phyloP scores from a whole-genome alignment of 2,113 vertebrate species.

The Brachionichthys hirsutus region DNA sequence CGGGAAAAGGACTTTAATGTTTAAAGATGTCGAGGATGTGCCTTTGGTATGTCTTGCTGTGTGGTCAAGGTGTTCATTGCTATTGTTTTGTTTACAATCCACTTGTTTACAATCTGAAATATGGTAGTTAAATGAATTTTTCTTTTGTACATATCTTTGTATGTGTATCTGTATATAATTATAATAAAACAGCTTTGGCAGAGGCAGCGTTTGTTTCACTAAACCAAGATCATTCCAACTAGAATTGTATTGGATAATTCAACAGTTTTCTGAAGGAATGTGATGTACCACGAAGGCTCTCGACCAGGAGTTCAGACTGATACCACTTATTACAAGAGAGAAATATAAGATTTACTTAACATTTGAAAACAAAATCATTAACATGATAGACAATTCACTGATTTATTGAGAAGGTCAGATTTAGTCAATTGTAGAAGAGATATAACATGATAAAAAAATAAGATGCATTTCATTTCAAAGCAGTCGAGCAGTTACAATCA shows the following conservation, averaged over 20 bases:
- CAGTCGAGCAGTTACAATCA: no score
- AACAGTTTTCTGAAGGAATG: no score
- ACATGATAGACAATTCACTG: no score
- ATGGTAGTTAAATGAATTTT: constrained; percentile 48
- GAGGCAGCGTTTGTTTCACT: constrained; percentile 14
- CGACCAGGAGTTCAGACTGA: no score
- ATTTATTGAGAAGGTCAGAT: no score
- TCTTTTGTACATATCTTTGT: constrained; percentile 71
- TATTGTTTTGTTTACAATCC: constrained; percentile 71
- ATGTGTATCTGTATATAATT: constrained; percentile 72
- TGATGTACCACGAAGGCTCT: no score
- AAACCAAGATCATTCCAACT: neutral
- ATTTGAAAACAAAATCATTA: no score
- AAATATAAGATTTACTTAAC: no score
- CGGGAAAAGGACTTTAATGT: constrained; percentile 48
- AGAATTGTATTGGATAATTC: neutral
- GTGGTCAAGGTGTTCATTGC: constrained; percentile 58
- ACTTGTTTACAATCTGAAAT: constrained; percentile 71
- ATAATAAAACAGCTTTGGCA: constrained; percentile 67
- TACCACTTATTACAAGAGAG: no score
- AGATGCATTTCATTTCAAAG: no score
- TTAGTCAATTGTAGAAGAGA: no score
- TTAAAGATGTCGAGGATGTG: constrained; percentile 71
- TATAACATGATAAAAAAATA: no score
- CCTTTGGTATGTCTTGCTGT: constrained; percentile 68